Percentiles rank a stretch among this genome's conserved stretches.
Evolutionary conservation across 2,888 invertebrate genomes (phyloP).

Genomic region (Bombylius major): DNA sequence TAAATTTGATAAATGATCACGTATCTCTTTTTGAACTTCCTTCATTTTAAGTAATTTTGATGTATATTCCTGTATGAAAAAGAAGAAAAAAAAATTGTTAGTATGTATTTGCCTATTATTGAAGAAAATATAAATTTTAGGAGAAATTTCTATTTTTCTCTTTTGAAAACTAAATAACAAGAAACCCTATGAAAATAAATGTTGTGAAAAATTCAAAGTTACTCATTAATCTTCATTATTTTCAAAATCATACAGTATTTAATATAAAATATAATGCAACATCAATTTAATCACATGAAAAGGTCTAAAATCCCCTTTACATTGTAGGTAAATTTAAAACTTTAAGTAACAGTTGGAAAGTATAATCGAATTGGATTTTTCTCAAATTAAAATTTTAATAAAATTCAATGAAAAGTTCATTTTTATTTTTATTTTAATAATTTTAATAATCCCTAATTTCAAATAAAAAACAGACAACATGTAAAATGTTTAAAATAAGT

Average conservation of each 20-base stretch:
- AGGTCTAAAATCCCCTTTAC: no score
- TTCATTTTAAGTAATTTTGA: slow-evolving; percentile 79
- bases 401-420: background rate
- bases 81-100: background rate
- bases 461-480: background rate
- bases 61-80: slow-evolving; percentile 65
- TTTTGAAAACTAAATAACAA: background rate
- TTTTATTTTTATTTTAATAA: background rate
- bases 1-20: slow-evolving; percentile 83
- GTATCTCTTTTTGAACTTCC: slow-evolving; percentile 75
- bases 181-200: background rate
- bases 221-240: no score
- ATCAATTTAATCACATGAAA: no score
- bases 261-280: no score
- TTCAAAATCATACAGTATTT: no score
- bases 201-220: background rate
- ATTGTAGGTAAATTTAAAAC: no score
- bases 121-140: background rate
- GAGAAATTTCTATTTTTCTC: background rate
- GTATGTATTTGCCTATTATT: background rate
- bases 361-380: no score
- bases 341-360: no score
- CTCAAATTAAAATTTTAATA: background rate
- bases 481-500: no score
- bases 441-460: background rate